phyloP scores from a whole-genome alignment of 2,888 invertebrate species.

The Drymonia ruficornis region DNA sequence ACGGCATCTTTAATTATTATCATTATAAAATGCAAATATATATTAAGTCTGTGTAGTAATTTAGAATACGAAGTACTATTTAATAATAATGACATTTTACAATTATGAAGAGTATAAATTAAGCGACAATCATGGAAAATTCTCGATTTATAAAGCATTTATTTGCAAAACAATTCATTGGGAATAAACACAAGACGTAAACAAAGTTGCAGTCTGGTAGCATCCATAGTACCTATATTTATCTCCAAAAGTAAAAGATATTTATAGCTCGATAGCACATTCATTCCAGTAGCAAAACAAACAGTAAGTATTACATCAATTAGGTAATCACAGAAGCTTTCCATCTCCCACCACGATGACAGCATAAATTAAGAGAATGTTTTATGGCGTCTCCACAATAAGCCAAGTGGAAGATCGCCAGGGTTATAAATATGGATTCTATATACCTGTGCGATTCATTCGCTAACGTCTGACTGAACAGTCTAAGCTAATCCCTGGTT shows the following conservation, averaged over 20 bases:
- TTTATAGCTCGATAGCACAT: neutral
- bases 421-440: constrained; percentile 49
- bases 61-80: neutral
- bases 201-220: neutral
- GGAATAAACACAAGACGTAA: neutral
- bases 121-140: neutral
- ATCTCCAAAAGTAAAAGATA: no score
- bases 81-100: neutral
- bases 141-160: neutral
- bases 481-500: constrained; percentile 35
- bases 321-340: constrained; percentile 28
- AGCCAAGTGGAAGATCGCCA: constrained; percentile 52
- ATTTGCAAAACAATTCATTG: neutral
- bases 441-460: constrained; percentile 35
- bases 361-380: constrained; percentile 32
- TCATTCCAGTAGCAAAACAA: constrained; percentile 4
- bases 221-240: no score
- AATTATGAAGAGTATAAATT: neutral
- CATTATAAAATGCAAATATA: neutral
- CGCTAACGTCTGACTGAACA: constrained; percentile 21
- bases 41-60: neutral
- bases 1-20: neutral
- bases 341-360: constrained; percentile 28
- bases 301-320: constrained; percentile 20
- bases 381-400: constrained; percentile 32